Evolutionary conservation across 2,888 invertebrate species (phyloP).

Genomic region (Panzeria rudis): DNA sequence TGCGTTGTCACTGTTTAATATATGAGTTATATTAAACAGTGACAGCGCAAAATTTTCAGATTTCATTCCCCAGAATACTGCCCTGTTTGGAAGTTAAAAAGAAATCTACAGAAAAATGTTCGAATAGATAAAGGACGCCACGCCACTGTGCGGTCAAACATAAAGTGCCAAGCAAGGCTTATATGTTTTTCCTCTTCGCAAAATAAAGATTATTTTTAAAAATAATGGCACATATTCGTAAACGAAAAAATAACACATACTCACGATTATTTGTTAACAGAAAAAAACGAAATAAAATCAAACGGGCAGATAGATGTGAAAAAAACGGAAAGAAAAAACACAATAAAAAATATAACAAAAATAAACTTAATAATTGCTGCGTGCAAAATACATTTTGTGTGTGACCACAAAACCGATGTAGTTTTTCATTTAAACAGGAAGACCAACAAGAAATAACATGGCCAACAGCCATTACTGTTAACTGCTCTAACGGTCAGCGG

Average conservation of each 20-base stretch:
- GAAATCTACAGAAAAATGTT: neutral
- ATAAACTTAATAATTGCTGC: slow-evolving; percentile 59
- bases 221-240: slow-evolving; percentile 36
- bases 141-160: neutral
- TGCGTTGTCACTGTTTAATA: too few relatives aligned
- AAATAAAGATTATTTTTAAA: slow-evolving; percentile 41
- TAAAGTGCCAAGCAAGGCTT: neutral
- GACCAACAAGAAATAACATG: slow-evolving; percentile 22
- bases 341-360: slow-evolving; percentile 1
- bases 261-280: slow-evolving; percentile 29
- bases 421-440: slow-evolving; percentile 43
- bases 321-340: neutral
- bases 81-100: too few relatives aligned
- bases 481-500: slow-evolving; percentile 42
- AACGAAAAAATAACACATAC: slow-evolving; percentile 11
- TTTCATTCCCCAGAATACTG: too few relatives aligned
- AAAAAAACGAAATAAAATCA: neutral
- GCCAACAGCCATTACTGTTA: slow-evolving; percentile 23
- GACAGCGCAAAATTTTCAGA: too few relatives aligned
- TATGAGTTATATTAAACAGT: too few relatives aligned
- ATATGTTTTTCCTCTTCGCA: neutral
- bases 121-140: neutral
- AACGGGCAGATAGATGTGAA: neutral
- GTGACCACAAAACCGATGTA: slow-evolving; percentile 66
- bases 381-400: slow-evolving; percentile 54